Conservation (phyloP, 2,888 invertebrate genomes). For the Athetis lepigone region DNA sequence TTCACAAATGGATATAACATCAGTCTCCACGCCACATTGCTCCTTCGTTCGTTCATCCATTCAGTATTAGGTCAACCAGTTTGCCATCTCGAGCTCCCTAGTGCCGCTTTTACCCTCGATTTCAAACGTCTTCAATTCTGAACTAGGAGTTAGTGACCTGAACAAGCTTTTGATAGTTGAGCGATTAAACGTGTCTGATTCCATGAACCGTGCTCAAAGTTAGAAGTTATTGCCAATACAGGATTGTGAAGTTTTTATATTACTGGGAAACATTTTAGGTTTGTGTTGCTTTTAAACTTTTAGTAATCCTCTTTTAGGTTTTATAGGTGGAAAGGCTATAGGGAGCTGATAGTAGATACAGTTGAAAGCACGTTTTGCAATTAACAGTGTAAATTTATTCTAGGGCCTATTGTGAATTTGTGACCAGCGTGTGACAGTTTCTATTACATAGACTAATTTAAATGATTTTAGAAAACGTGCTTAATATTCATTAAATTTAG, state of each 20-base stretch:
- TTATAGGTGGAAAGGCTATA: not conserved
- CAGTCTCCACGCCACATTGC: constrained; percentile 19
- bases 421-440: not conserved
- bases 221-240: constrained; percentile 49
- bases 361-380: not conserved
- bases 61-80: constrained; percentile 63
- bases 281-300: constrained; percentile 10
- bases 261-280: constrained; percentile 9
- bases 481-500: too few relatives aligned
- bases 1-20: constrained; percentile 23
- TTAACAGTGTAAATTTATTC: not conserved
- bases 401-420: not conserved
- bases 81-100: constrained; percentile 64
- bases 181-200: constrained; percentile 74
- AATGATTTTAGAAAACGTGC: too few relatives aligned
- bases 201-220: constrained; percentile 51
- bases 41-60: constrained; percentile 56
- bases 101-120: constrained; percentile 74
- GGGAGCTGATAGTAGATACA: not conserved
- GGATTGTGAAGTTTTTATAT: constrained; percentile 48
- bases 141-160: constrained; percentile 79
- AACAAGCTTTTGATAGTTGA: constrained; percentile 81
- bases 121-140: constrained; percentile 75
- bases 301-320: constrained; percentile 2
- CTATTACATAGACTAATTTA: not conserved